Evolutionary conservation across 2,888 invertebrate species (phyloP).

Genomic region (Drosophila buzzatii): DNA sequence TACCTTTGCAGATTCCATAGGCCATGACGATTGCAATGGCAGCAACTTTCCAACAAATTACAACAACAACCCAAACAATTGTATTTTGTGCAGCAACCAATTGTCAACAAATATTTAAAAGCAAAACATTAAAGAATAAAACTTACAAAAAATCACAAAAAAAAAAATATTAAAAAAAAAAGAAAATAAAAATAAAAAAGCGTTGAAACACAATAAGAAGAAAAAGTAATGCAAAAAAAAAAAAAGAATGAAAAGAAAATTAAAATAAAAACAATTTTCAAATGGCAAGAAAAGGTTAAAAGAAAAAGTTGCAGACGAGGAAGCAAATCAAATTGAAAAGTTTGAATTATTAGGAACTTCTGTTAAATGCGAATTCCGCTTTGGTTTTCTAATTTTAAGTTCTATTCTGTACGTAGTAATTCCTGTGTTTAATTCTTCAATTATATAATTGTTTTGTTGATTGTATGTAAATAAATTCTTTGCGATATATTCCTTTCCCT

Average conservation of each 20-base stretch:
- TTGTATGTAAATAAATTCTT: conserved; percentile 67
- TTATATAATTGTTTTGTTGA: conserved; percentile 49
- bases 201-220: conserved; percentile 39
- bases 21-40: conserved; percentile 90
- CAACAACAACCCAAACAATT: conserved; percentile 71
- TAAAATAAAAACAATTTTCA: conserved; percentile 42
- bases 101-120: conserved; percentile 79
- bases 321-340: conserved; percentile 42
- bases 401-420: conserved; percentile 55
- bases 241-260: conserved; percentile 26
- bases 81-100: conserved; percentile 81
- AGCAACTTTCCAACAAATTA: conserved; percentile 80
- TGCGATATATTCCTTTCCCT: neutral
- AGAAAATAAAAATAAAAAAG: conserved; percentile 42
- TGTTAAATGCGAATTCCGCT: conserved; percentile 64
- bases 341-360: conserved; percentile 47
- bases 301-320: neutral
- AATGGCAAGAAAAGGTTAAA: conserved; percentile 34
- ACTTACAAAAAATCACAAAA: conserved; percentile 27
- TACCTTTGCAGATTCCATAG: conserved; percentile 89
- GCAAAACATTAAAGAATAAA: conserved; percentile 64
- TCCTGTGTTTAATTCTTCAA: conserved; percentile 31
- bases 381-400: conserved; percentile 72
- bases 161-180: conserved; percentile 29
- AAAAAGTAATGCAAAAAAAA: conserved; percentile 22